Percentiles rank a stretch among this genome's conserved stretches.
Evolutionary conservation across 1,140 invertebrate genomes (phyloP).

Genomic region (Tetragnatha versicolor): DNA sequence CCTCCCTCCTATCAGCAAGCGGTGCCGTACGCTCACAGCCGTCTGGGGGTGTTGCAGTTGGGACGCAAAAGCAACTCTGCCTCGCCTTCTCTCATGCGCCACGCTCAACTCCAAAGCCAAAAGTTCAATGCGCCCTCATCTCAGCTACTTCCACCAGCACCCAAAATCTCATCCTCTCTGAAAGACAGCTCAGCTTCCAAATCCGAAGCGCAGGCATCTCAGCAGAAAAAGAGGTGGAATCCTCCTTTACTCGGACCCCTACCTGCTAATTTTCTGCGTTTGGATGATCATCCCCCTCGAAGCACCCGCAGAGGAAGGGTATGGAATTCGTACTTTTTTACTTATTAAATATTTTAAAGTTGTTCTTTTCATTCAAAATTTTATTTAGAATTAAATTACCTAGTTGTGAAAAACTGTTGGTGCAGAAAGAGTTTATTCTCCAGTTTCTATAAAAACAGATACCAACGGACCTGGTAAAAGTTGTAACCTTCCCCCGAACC

Average conservation of each 20-base stretch:
- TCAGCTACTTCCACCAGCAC: background rate
- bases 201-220: constrained; percentile 57
- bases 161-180: constrained; percentile 60
- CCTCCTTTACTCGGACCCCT: constrained; percentile 82
- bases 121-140: background rate
- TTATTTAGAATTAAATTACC: too few relatives aligned
- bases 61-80: constrained; percentile 21
- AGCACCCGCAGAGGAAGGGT: constrained; percentile 38
- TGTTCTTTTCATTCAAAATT: too few relatives aligned
- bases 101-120: constrained; percentile 12
- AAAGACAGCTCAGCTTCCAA: background rate
- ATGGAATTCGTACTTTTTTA: background rate
- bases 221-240: constrained; percentile 73
- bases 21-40: constrained; percentile 58
- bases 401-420: too few relatives aligned
- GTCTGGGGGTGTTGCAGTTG: constrained; percentile 3
- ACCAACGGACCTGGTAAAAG: too few relatives aligned
- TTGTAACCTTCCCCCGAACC: too few relatives aligned
- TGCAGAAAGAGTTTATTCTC: too few relatives aligned
- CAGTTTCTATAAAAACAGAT: too few relatives aligned
- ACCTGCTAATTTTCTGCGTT: constrained; percentile 80
- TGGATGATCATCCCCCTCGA: constrained; percentile 59
- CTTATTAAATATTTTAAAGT: too few relatives aligned
- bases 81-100: constrained; percentile 14
- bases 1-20: constrained; percentile 62